Base-by-base conservation (phyloP, 1,140 invertebrate genomes). In the Hyphantria cunea region DNA sequence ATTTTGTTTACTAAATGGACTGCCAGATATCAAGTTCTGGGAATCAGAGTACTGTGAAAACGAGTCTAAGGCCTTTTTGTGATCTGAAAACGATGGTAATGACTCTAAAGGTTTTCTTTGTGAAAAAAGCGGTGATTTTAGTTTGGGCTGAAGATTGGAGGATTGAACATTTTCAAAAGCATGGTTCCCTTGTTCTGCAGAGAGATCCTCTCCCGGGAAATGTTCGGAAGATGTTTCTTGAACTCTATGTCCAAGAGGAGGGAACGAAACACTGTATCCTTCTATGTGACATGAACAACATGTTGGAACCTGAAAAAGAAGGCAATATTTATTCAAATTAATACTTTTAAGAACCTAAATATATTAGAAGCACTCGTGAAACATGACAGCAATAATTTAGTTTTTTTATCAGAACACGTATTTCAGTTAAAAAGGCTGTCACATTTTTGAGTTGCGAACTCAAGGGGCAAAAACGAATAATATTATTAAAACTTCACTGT, bases 231-330 rank as follows among this genome's bases (percentile, higher is more conserved):
- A 86, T 0, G 85, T 82, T 78, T 91, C 89, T 14, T 87, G 78
- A 25, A 86, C 68, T 70, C 86, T 78, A 11, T 89, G 69, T 53
- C 84, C 82, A 2, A 90, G 58, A 0, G 94, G 94, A 1, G 94
- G 94, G 55, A 93, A 94, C 11, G 94, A 86, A 34, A 94, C 93
- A n/a, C 93, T 86, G 64, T 95, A 95, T 9, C 95, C 95, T 74
- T 95, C 94, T 2, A 97, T 94, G 72, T 96, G 95, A 78, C 96
- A 97, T 0, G 95, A 95, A 74, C 96, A 97, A 67, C 95, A 96
- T 0, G 95, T 96, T 13, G 96, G 96, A 0, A 97, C 94, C 92
- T 94, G 72, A 48, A 78, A 73, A 66, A 47, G 17, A 25, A 25
- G n/a, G n/a, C n/a, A n/a, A n/a, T n/a, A 25, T 25, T 25, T 5